Percentiles rank a stretch among this genome's conserved stretches.
Evolutionary conservation across 2,113 vertebrate species (phyloP).

Genomic region (Corythornis cristatus): DNA sequence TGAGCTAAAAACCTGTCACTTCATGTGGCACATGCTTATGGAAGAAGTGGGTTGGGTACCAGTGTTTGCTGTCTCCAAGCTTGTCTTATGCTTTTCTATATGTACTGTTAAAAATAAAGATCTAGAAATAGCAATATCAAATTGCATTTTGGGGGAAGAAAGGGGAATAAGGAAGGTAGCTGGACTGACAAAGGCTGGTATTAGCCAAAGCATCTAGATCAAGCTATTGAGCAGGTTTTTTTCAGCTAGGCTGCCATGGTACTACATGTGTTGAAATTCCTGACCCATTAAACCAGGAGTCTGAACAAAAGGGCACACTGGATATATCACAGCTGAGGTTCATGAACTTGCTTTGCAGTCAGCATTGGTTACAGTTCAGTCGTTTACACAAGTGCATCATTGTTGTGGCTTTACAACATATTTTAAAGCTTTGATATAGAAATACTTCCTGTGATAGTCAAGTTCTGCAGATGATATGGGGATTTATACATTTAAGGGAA

Average conservation of each 20-base stretch:
- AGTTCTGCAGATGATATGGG: slow-evolving; percentile 11
- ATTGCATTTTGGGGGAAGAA: background rate
- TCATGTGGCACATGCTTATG: background rate
- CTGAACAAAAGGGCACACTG: background rate
- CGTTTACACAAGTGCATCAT: background rate
- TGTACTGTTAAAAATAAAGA: background rate
- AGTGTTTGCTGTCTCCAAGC: background rate
- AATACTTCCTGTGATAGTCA: slow-evolving; percentile 40
- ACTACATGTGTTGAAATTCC: slow-evolving; percentile 31
- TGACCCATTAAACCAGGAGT: background rate
- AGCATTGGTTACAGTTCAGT: slow-evolving; percentile 59
- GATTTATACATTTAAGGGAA: slow-evolving; percentile 39
- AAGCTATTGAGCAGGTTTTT: background rate
- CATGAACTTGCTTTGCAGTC: slow-evolving; percentile 40
- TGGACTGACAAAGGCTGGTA: background rate
- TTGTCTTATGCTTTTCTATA: background rate
- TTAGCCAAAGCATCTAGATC: background rate
- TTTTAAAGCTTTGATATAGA: slow-evolving; percentile 44
- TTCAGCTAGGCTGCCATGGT: background rate
- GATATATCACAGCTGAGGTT: slow-evolving; percentile 49
- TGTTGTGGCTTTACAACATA: slow-evolving; percentile 54
- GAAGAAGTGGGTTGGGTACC: background rate
- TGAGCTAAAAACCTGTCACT: background rate
- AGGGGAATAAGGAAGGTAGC: background rate
- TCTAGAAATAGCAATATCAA: background rate